These are phyloP conservation scores for Epinotia brunnichana DNA, from an alignment of 2,888 invertebrate genomes.

Conservation along the genomic window DNA sequence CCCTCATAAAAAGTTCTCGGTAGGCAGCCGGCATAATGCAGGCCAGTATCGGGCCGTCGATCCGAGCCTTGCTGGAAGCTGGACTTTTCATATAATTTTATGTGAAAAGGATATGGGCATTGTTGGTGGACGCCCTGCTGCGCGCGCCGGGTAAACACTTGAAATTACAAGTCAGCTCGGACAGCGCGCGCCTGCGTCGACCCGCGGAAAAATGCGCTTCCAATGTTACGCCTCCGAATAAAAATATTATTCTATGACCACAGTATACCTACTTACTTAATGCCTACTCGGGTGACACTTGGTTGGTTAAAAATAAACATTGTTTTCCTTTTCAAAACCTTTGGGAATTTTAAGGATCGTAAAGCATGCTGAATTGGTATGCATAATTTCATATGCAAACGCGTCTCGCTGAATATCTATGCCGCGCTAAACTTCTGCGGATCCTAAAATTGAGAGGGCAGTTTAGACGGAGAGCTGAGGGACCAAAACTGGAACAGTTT, in stretches of 20 bases:
- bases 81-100: constrained; percentile 82
- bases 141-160: constrained; percentile 79
- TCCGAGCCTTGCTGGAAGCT: constrained; percentile 76
- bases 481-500: no score
- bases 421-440: not conserved
- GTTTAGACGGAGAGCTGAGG: no score
- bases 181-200: constrained; percentile 52
- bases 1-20: constrained; percentile 82
- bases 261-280: no score
- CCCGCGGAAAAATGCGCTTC: constrained; percentile 75
- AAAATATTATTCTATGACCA: constrained; percentile 61
- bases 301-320: constrained; percentile 1
- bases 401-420: not conserved
- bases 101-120: constrained; percentile 83
- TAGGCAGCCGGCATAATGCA: constrained; percentile 75
- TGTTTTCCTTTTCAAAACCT: not conserved
- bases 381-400: not conserved
- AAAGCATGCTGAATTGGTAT: not conserved
- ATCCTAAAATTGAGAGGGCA: not conserved
- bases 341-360: not conserved
- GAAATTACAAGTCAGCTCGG: constrained; percentile 79
- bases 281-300: constrained; percentile 17
- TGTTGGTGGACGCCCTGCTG: constrained; percentile 79
- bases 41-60: constrained; percentile 74
- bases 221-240: constrained; percentile 80